phyloP scores from a whole-genome alignment of 2,113 vertebrate species.

The Tiliqua scincoides region DNA sequence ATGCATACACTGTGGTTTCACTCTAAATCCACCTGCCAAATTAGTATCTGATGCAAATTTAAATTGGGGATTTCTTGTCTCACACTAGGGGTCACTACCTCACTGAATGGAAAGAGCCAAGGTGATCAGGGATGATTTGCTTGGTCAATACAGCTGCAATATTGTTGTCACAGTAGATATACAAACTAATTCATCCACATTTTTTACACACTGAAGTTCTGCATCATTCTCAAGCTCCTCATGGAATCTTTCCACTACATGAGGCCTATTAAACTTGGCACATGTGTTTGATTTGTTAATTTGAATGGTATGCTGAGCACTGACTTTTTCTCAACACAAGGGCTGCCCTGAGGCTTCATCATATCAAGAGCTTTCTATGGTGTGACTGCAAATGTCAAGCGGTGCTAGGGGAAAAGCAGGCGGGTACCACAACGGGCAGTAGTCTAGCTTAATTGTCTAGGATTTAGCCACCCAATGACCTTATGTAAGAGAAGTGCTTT shows the following conservation, averaged over 20 bases:
- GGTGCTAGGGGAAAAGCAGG: constrained; percentile 53
- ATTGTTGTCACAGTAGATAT: not conserved
- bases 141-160: accelerated
- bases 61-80: not conserved
- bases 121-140: no score
- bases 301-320: not conserved
- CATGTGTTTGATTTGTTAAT: constrained; percentile 33
- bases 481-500: constrained; percentile 41
- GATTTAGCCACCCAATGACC: constrained; percentile 51
- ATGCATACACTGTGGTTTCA: not conserved
- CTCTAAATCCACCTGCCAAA: not conserved
- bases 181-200: constrained; percentile 11
- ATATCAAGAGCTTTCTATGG: not conserved
- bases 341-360: constrained; percentile 42
- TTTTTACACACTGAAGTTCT: not conserved
- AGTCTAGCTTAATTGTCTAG: constrained; percentile 54
- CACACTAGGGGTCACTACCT: no score
- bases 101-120: not conserved
- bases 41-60: not conserved
- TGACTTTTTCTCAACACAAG: constrained; percentile 11
- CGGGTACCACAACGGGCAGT: constrained; percentile 39
- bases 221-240: constrained; percentile 31
- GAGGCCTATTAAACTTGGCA: constrained; percentile 31
- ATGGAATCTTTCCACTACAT: not conserved
- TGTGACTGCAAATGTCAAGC: constrained; percentile 59